phyloP scores from a whole-genome alignment of 2,888 invertebrate species.

The Dryobotodes eremita region DNA sequence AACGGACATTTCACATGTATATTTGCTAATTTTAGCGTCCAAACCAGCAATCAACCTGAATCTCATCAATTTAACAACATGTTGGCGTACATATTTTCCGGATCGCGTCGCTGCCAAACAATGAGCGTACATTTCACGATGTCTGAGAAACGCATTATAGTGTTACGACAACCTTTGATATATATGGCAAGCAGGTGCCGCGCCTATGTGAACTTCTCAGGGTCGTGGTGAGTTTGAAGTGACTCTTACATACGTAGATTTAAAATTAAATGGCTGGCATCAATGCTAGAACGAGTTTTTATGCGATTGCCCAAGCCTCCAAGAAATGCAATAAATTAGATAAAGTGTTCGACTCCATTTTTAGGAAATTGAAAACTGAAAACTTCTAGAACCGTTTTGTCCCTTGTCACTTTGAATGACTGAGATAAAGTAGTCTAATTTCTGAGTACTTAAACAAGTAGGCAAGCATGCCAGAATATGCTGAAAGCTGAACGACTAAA shows the following conservation, averaged over 20 bases:
- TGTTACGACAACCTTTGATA: slow-evolving; percentile 78
- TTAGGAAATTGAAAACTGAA: slow-evolving; percentile 48
- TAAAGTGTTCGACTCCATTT: slow-evolving; percentile 39
- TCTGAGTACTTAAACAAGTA: slow-evolving; percentile 29
- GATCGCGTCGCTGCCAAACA: slow-evolving; percentile 82
- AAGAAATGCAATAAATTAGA: slow-evolving; percentile 54
- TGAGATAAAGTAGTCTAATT: slow-evolving; percentile 45
- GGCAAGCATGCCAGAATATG: slow-evolving; percentile 18
- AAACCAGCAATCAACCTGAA: slow-evolving; percentile 72
- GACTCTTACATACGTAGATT: slow-evolving; percentile 67
- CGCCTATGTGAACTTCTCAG: slow-evolving; percentile 75
- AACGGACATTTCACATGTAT: slow-evolving; percentile 66
- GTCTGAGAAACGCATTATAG: slow-evolving; percentile 66
- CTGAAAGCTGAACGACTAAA: slow-evolving; percentile 9
- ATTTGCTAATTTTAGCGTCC: slow-evolving; percentile 69
- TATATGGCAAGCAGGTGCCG: slow-evolving; percentile 81
- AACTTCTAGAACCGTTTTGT: slow-evolving; percentile 51
- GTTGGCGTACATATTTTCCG: slow-evolving; percentile 79
- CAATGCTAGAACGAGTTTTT: slow-evolving; percentile 64
- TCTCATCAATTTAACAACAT: slow-evolving; percentile 77
- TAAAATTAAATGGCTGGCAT: slow-evolving; percentile 75
- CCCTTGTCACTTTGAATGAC: slow-evolving; percentile 56
- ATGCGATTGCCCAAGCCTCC: slow-evolving; percentile 51
- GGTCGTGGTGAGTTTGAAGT: slow-evolving; percentile 65
- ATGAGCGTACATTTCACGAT: slow-evolving; percentile 75